Base-by-base conservation (phyloP, 2,113 vertebrate genomes). In the Sterna hirundo region DNA sequence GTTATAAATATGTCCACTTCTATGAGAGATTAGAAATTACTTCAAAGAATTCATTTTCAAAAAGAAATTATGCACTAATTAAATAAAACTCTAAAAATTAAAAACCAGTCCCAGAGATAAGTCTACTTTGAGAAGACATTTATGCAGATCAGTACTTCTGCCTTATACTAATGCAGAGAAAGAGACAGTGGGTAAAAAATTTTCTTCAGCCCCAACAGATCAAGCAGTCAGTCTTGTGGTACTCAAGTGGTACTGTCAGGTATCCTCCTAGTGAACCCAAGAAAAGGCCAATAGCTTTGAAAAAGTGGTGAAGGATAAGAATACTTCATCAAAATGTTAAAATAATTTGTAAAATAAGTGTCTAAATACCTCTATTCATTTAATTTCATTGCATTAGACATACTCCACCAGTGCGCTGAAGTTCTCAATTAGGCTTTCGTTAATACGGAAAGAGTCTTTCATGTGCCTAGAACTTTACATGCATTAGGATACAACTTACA, bases 31-130 rank as follows among this genome's bases (percentile, higher is more conserved):
- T 93, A 65, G 57, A 91, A 97, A 93, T 90, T 38, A 85, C 57
- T 84, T 95, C 81, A 95, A 93, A 69, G 36, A 72, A 96, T 85
- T 95, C 77, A 72, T 60, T 97, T 97, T 91, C 68, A 92, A 69
- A 93, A 79, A 88, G 66, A 55, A 87, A 84, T 96, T 55, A 83
- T 61, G 29, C 60, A 15, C 16, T 94, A 82, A 70, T 69, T 89
- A 93, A 96, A 93, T 51, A 83, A 82, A 94, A 90, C n/a, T 14
- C 47, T 79, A 74, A 90, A 93, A 92, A 72, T 83, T 32, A 65
- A 84, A 95, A 94, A 51, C 32, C 14, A 17, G 65, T 76, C 66
- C 42, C 68, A 65, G 61, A 64, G 44, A 69, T 42, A 65, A 75
- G n/a, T 44, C 62, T 92, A 26, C 68, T 78, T 58, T 71, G 64